Conservation (phyloP, 2,888 invertebrate species). For the Megastigmus dorsalis region DNA sequence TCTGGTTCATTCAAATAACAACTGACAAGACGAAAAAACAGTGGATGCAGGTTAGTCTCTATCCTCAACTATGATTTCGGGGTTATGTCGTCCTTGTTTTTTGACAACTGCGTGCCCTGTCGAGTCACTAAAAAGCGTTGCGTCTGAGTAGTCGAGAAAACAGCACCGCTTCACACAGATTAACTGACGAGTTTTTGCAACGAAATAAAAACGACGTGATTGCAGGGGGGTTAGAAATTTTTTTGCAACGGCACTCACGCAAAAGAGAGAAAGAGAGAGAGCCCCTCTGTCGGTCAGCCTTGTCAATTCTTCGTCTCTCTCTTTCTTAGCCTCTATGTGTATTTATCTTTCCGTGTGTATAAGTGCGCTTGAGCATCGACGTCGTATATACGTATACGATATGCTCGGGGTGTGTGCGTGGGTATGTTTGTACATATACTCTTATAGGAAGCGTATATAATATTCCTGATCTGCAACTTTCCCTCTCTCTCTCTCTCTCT, state of each 20-base stretch:
- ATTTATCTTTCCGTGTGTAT: not conserved
- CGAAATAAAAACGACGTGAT: conserved; percentile 17
- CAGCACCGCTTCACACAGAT: not conserved
- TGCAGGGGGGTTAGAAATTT: conserved; percentile 38
- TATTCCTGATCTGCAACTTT: conserved; percentile 36
- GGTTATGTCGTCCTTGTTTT: conserved; percentile 53
- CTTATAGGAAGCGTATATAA: conserved; percentile 20
- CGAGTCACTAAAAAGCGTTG: not conserved
- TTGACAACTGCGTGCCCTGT: conserved; percentile 32
- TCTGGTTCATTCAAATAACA: not conserved
- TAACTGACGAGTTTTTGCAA: not conserved
- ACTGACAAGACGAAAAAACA: conserved; percentile 43
- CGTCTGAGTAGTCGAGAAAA: not conserved
- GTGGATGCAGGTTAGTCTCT: conserved; percentile 26
- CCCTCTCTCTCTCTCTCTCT: conserved; percentile 9
- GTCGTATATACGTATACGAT: conserved; percentile 3
- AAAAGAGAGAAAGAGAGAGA: conserved; percentile 34
- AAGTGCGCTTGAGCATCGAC: not conserved
- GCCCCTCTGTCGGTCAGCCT: conserved; percentile 37
- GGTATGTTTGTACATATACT: conserved; percentile 16
- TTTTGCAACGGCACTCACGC: conserved; percentile 42
- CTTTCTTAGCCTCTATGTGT: conserved; percentile 10
- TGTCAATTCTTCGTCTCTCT: conserved; percentile 46
- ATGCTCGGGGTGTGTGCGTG: not conserved
- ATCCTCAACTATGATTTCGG: conserved; percentile 1